Percentiles rank a stretch among this genome's conserved stretches.
Conservation (phyloP, 1,140 invertebrate genomes). For the Orius insidiosus region DNA sequence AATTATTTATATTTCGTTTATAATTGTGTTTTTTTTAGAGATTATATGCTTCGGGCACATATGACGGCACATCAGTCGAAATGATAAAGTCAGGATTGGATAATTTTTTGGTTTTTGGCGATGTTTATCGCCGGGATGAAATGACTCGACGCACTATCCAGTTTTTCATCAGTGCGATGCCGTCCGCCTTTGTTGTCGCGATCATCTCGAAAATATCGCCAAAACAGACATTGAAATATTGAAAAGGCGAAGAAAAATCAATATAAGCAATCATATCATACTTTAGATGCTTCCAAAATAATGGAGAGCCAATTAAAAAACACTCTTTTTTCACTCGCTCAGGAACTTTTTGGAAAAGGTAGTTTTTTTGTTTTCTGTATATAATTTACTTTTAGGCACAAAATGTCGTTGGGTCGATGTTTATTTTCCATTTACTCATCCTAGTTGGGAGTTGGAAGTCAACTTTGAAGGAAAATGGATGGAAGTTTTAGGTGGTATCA, state of each 20-base stretch:
- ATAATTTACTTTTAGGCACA: slow-evolving; percentile 15
- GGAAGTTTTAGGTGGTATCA: slow-evolving; percentile 91
- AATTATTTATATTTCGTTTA: slow-evolving; percentile 3
- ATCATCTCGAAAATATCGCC: slow-evolving; percentile 27
- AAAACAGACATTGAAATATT: slow-evolving; percentile 26
- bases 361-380: slow-evolving; percentile 29
- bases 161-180: slow-evolving; percentile 93
- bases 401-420: slow-evolving; percentile 54
- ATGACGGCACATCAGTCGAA: slow-evolving; percentile 90
- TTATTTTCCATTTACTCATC: slow-evolving; percentile 98
- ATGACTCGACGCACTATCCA: slow-evolving; percentile 88
- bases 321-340: slow-evolving; percentile 53
- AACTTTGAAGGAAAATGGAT: slow-evolving; percentile 75
- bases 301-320: slow-evolving; percentile 79
- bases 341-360: slow-evolving; percentile 60
- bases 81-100: slow-evolving; percentile 77
- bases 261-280: slow-evolving; percentile 74
- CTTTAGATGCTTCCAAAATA: slow-evolving; percentile 67
- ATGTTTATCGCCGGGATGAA: slow-evolving; percentile 92
- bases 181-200: slow-evolving; percentile 56
- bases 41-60: slow-evolving; percentile 69
- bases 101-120: slow-evolving; percentile 85
- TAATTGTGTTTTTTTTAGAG: slow-evolving; percentile 18
- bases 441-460: slow-evolving; percentile 96
- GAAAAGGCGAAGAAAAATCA: slow-evolving; percentile 33